Evolutionary conservation across 1,140 invertebrate species (phyloP), one percentile per base, ranked within the genome.

Genomic region (Aphis gossypii): DNA sequence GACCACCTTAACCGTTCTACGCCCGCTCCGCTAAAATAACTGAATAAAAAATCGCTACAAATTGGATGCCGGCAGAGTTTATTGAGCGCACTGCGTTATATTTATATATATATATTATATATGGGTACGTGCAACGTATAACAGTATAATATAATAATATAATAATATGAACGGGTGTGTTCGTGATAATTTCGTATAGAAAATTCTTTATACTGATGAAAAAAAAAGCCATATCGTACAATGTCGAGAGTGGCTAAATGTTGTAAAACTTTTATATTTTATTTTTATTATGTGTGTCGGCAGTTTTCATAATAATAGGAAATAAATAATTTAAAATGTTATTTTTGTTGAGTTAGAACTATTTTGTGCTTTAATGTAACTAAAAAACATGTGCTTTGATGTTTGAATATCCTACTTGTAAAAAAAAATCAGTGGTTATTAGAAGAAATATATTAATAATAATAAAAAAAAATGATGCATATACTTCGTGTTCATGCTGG

Each of bases 1-100:
- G 41, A 25, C 41, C 83, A 23, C 41, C 44, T n/a, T 48, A 20
- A 48, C 86, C 86, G 46, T n/a, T 8, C 44, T n/a, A 54, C 87
- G 86, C 21, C 44, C n/a, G 51, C 51, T 41, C 38, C 23, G 51
- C 35, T 23, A 41, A 89, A 89, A 89, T 89, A 90, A 90, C 54
- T 44, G 89, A 90, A 90, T 90, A 90, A 25, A 90, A 90, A 90
- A 90, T 60, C 56, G 89, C 54, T 68, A 90, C 89, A 68, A 90
- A 90, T 90, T 90, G 89, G 89, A 90, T 23, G 56, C 25, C 11
- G 14, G 11, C 23, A 90, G 89, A 44, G 54, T 90, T 90, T 90
- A 68, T 90, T 30, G 38, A 68, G 54, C 54, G 41, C 56, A 30
- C 25, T 23, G 9, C 23, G 30, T 90, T 90, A 35, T 60, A 90